Evolutionary conservation across 2,797 vertebrate genomes (phyloP).

Genomic region (Gephyroberyx darwinii): DNA sequence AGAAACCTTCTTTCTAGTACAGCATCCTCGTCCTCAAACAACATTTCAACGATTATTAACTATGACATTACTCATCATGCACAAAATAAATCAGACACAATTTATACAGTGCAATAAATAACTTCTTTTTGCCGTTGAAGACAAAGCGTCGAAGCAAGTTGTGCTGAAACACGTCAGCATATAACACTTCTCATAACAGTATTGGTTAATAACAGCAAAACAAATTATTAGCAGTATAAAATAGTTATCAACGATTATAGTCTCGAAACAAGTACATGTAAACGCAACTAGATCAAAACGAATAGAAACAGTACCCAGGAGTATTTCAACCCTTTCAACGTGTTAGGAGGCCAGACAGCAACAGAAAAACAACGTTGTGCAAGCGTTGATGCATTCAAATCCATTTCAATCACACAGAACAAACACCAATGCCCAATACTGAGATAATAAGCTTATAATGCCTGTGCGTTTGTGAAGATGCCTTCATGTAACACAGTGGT

Average conservation of each 20-base stretch:
- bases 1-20: slow-evolving; percentile 14
- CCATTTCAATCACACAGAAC: background rate
- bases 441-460: slow-evolving; percentile 13
- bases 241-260: slow-evolving; percentile 13
- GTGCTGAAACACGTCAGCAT: slow-evolving; percentile 33
- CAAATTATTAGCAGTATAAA: slow-evolving; percentile 23
- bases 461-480: background rate
- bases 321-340: slow-evolving; percentile 29
- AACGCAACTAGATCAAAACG: slow-evolving; percentile 37
- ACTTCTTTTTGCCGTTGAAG: slow-evolving; percentile 51
- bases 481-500: slow-evolving; percentile 27
- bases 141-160: slow-evolving; percentile 30
- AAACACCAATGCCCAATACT: slow-evolving; percentile 17
- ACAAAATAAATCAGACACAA: slow-evolving; percentile 58
- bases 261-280: slow-evolving; percentile 19
- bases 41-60: slow-evolving; percentile 39
- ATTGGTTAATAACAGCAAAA: slow-evolving; percentile 36
- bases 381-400: slow-evolving; percentile 6
- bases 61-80: slow-evolving; percentile 56
- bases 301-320: slow-evolving; percentile 20
- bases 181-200: slow-evolving; percentile 8
- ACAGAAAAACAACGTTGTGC: slow-evolving; percentile 30
- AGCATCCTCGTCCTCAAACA: slow-evolving; percentile 10
- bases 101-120: slow-evolving; percentile 41
- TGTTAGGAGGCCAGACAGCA: slow-evolving; percentile 17